A percentile compares a stretch with the other conserved stretches of the same genome.
phyloP scores from a whole-genome alignment of 2,797 vertebrate genomes.

The Dromococcyx pavoninus region DNA sequence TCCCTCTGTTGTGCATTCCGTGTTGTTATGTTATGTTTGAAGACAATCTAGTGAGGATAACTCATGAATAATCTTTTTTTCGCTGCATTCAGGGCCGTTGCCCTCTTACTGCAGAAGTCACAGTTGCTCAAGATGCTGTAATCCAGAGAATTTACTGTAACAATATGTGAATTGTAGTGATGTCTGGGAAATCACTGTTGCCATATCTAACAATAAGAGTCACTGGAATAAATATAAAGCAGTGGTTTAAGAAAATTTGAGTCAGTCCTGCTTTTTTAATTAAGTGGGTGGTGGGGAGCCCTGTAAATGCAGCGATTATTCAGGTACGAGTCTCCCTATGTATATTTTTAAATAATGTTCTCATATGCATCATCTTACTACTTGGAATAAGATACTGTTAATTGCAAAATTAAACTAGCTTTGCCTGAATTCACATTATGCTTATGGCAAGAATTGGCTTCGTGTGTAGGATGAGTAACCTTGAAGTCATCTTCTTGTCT shows the following conservation, averaged over 20 bases:
- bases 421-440: background rate
- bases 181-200: background rate
- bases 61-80: background rate
- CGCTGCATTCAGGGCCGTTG: background rate
- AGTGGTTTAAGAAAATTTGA: background rate
- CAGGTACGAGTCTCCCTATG: background rate
- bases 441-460: background rate
- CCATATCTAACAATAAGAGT: fast-evolving
- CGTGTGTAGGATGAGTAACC: background rate
- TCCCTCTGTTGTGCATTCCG: fast-evolving
- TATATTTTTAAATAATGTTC: background rate
- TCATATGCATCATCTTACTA: background rate
- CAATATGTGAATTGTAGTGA: background rate
- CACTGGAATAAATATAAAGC: background rate
- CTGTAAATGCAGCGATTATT: background rate
- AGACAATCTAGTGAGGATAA: background rate
- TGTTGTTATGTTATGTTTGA: background rate
- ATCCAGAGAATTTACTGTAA: background rate
- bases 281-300: background rate
- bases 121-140: background rate
- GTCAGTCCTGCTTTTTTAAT: background rate
- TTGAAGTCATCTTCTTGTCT: background rate
- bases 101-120: background rate
- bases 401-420: background rate
- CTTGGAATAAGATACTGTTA: background rate